Conservation (phyloP, 2,888 invertebrate genomes). For the Latrodectus hesperus region DNA sequence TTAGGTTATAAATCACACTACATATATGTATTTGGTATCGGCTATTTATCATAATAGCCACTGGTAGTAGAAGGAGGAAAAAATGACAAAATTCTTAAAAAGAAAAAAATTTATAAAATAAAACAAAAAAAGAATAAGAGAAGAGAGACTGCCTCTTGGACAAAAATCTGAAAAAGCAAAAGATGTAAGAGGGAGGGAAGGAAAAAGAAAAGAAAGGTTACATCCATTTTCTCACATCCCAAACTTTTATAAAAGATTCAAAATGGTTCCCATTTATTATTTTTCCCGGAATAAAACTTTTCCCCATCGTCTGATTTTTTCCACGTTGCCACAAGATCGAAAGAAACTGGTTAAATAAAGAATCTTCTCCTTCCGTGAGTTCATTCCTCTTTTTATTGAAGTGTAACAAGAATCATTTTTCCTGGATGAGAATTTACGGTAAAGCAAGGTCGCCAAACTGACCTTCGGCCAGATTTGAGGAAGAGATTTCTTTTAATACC, state of each 20-base stretch:
- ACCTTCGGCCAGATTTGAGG: conserved; percentile 17
- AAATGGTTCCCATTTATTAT: background rate
- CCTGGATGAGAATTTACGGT: conserved; percentile 18
- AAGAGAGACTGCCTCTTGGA: background rate
- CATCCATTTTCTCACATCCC: background rate
- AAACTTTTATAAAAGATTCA: background rate
- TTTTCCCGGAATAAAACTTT: background rate
- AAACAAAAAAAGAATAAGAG: background rate
- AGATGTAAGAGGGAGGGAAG: too few relatives aligned
- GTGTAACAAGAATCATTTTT: conserved; percentile 6
- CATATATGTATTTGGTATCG: too few relatives aligned
- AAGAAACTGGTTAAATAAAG: background rate
- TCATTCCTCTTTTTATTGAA: conserved; percentile 35
- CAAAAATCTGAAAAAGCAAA: background rate
- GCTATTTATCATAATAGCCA: background rate
- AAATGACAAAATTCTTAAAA: background rate
- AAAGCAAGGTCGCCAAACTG: conserved; percentile 37
- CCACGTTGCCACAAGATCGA: background rate
- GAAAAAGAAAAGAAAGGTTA: background rate
- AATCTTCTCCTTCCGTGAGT: conserved; percentile 22
- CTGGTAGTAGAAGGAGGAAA: background rate
- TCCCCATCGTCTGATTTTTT: background rate
- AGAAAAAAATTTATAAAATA: too few relatives aligned
- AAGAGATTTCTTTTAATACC: conserved; percentile 1
- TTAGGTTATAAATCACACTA: too few relatives aligned